A percentile compares a stretch with the other conserved stretches of the same genome.
phyloP scores from a whole-genome alignment of 2,113 vertebrate genomes.

The Bubo blakistoni region DNA sequence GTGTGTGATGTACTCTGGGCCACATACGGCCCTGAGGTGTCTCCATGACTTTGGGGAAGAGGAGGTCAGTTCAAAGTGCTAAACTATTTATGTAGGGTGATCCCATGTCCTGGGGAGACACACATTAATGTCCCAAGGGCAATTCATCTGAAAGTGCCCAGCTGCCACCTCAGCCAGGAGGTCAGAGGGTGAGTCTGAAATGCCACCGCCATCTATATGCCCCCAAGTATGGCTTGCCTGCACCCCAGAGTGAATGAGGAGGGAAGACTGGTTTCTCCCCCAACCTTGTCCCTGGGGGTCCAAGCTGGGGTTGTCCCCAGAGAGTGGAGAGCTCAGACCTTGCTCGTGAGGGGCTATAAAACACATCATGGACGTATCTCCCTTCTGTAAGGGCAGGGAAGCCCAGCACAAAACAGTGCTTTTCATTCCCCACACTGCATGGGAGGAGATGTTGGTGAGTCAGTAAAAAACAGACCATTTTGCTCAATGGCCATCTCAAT shows the following conservation, averaged over 20 bases:
- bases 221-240: background rate
- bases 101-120: background rate
- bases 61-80: background rate
- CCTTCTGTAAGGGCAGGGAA: background rate
- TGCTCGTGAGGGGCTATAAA: background rate
- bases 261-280: background rate
- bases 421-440: fast-evolving
- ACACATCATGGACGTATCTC: fast-evolving
- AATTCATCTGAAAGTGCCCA: background rate
- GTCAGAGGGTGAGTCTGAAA: background rate
- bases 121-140: background rate
- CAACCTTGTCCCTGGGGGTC: background rate
- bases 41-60: background rate
- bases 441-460: background rate
- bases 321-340: background rate
- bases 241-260: background rate
- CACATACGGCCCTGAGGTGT: background rate
- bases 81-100: background rate
- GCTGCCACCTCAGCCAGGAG: background rate
- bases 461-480: background rate
- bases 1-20: too few species aligned
- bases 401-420: background rate
- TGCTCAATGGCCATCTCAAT: background rate
- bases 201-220: too few species aligned
- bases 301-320: too few species aligned